Conservation (phyloP, 2,797 vertebrate genomes). For the Chelidonichthys spinosus region DNA sequence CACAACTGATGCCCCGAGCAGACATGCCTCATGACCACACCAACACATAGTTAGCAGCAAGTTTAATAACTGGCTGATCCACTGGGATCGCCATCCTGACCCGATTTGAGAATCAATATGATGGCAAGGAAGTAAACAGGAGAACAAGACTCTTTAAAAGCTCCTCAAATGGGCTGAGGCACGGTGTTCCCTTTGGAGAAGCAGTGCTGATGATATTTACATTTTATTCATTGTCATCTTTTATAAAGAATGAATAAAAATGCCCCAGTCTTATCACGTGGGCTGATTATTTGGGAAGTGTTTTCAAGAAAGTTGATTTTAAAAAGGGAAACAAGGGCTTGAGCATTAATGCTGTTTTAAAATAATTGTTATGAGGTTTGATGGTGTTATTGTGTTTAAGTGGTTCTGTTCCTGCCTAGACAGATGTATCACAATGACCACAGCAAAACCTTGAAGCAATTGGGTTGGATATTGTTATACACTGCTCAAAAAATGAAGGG, state of each 20-base stretch:
- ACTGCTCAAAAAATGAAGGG: too few species aligned
- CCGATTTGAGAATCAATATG: not conserved
- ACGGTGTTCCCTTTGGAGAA: too few species aligned
- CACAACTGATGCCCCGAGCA: too few species aligned
- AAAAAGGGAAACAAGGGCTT: constrained; percentile 36
- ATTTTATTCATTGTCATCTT: not conserved
- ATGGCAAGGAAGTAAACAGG: not conserved
- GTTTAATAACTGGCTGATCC: too few species aligned
- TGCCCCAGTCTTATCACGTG: constrained; percentile 39
- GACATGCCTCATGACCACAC: too few species aligned
- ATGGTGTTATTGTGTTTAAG: constrained; percentile 35
- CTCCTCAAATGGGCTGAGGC: not conserved
- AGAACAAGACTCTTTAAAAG: not conserved
- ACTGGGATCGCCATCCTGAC: too few species aligned
- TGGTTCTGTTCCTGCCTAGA: constrained; percentile 52
- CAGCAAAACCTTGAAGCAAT: constrained; percentile 26
- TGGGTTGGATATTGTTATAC: constrained; percentile 11
- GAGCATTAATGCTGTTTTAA: constrained; percentile 55
- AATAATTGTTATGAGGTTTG: constrained; percentile 62
- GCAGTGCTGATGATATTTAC: too few species aligned
- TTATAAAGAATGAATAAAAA: constrained; percentile 26
- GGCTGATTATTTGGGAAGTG: constrained; percentile 69
- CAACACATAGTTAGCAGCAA: too few species aligned
- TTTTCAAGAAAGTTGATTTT: constrained; percentile 60
- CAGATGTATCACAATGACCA: constrained; percentile 13